Base-by-base conservation (phyloP, 2,797 vertebrate genomes). In the Chanos chanos region DNA sequence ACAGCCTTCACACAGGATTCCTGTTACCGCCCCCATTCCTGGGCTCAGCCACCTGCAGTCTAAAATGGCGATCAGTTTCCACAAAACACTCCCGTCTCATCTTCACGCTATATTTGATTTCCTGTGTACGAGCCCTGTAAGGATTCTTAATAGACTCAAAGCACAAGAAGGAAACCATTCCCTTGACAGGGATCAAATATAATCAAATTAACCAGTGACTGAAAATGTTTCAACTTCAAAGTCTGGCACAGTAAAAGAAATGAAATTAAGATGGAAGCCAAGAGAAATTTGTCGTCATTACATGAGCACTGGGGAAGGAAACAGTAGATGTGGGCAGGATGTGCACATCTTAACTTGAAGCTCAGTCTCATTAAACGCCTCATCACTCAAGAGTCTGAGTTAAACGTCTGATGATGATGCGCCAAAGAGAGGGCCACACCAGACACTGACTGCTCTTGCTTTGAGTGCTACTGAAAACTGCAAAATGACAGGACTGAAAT, bases 281-380 rank as follows among this genome's bases (percentile, higher is more conserved):
- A 40, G 61, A 63, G 47, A 52, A 56, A 68, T 70, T 60, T 76
- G 54, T 56, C n/a, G 59, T 64, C 56, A 66, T 41, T 48, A 16
- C 15, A 33, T 51, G 44, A 28, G 45, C 40, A 61, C 49, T 21
- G 48, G 58, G 50, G 22, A 53, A 58, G 68, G 64, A 74, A 68
- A 61, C 40, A 10, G 59, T 10, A 47, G 57, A 65, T 56, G 48
- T 72, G 44, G 44, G 60, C 30, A 36, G 62, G 63, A 59, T 45
- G 28, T 54, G 58, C 47, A 54, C 43, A 52, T 47, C 18, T 64
- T 36, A 2, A 50, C 48, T 45, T 50, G 47, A 48, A 25, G 64
- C 56, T n/a, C 21, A 40, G 25, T 53, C 18, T 47, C 30, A 68
- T 48, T 27, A 43, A 27, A 25, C 28, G 18, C 28, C 33, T 28